Evolutionary conservation across 2,888 invertebrate species (phyloP).

Genomic region (Brenthis daphne): DNA sequence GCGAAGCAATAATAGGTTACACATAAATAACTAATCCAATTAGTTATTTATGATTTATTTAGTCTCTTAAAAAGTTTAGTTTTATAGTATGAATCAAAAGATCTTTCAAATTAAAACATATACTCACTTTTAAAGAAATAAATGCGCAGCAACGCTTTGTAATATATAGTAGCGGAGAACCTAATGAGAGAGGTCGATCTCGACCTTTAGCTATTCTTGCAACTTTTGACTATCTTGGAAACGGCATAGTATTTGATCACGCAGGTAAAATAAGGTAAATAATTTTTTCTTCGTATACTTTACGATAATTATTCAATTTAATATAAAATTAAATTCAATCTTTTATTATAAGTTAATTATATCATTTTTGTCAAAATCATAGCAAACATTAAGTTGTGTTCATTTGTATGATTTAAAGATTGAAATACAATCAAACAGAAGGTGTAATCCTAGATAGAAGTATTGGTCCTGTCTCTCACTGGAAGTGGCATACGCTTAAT

Average conservation of each 20-base stretch:
- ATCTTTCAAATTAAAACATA: neutral
- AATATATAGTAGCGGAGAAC: conserved; percentile 68
- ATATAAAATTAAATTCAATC: no score
- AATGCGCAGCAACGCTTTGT: conserved; percentile 71
- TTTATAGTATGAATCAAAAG: no score
- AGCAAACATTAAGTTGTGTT: neutral
- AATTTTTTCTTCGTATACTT: neutral
- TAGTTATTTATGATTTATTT: no score
- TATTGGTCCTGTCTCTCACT: conserved; percentile 69
- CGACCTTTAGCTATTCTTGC: conserved; percentile 66
- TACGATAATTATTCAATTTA: no score
- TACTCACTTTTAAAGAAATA: conserved; percentile 51
- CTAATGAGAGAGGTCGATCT: conserved; percentile 62
- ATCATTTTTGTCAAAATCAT: neutral
- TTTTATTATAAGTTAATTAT: neutral
- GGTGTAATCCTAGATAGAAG: conserved; percentile 68
- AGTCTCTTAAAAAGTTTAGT: no score
- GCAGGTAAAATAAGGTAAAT: conserved; percentile 68
- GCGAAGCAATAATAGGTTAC: no score
- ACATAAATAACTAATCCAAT: no score
- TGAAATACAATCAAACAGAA: conserved; percentile 77
- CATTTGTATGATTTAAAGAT: conserved; percentile 46
- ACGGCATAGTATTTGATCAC: conserved; percentile 73
- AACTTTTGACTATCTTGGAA: conserved; percentile 71
- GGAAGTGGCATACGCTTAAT: conserved; percentile 76